Evolutionary conservation across 2,888 invertebrate genomes (phyloP), one percentile per base, ranked within the genome.

Genomic region (Sthenelais limicola): DNA sequence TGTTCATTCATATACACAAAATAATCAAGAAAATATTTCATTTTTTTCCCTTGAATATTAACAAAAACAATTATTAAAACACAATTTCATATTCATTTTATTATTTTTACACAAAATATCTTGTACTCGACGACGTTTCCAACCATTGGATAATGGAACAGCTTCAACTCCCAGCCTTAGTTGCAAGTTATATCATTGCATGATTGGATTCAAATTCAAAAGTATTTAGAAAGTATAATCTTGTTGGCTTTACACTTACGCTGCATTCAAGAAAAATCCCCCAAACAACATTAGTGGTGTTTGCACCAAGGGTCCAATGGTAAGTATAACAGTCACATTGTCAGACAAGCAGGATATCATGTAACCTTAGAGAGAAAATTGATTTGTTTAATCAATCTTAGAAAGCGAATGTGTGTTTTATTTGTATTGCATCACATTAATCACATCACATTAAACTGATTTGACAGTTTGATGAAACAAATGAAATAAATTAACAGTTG

Each of bases 281-380:
- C 97, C 97, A 86, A 98, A 98, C 24, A 98, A 89, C 88, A 98
- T 90, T 87, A 97, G 94, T 0, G 98, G 97, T 74, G 98, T 94
- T 79, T 97, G 93, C 74, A 97, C 91, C 3, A 97, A 95, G 0
- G 97, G 96, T 0, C 96, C 95, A 69, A 98, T 91, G 0, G 96
- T 94, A 0, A 97, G 89, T 0, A 97, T 97, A 91, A 97, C 94
- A 56, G 94, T 93, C 3, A 94, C 92, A 75, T 92, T 93, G 74
- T 91, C 92, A 80, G 95, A 93, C 0, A 93, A 89, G 80, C 96
- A 95, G 0, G 97, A 97, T 84, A 97, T 93, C 80, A 97, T 89
- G 88, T 97, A 98, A 48, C 97, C 95, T 95, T 89, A 18, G 88
- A 52, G 7, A 21, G n/a, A 43, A 15, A 12, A 43, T 43, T 43